phyloP scores from a whole-genome alignment of 2,113 vertebrate species.

The Ammodytes dubius region DNA sequence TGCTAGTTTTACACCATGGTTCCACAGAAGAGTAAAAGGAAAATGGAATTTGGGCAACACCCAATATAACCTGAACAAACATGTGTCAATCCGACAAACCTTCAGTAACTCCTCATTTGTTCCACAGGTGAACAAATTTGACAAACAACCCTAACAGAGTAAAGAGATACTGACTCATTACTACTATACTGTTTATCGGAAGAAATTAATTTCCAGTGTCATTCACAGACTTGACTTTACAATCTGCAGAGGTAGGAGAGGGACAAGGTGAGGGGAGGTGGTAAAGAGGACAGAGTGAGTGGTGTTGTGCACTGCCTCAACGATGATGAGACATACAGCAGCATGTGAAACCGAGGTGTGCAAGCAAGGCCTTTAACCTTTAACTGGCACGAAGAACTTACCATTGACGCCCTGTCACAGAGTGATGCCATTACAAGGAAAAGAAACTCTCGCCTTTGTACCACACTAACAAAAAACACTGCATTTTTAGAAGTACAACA shows the following conservation, averaged over 20 bases:
- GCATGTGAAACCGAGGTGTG: conserved; percentile 61
- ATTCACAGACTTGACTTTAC: conserved; percentile 56
- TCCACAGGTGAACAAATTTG: conserved; percentile 48
- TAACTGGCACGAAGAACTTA: conserved; percentile 67
- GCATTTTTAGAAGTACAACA: background rate
- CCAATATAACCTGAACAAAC: conserved; percentile 20
- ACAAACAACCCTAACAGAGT: conserved; percentile 33
- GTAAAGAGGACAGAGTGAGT: conserved; percentile 30
- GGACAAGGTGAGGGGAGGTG: conserved; percentile 19
- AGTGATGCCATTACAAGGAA: conserved; percentile 24
- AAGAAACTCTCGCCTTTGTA: background rate
- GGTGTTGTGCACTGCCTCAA: conserved; percentile 34
- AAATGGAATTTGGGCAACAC: background rate
- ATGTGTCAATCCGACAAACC: conserved; percentile 5
- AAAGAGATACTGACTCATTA: conserved; percentile 77
- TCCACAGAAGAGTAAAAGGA: background rate
- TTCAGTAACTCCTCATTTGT: conserved; percentile 33
- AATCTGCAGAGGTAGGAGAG: conserved; percentile 59
- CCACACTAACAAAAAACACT: background rate
- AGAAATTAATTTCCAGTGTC: conserved; percentile 51
- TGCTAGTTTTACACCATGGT: background rate
- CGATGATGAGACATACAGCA: conserved; percentile 71
- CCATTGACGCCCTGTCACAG: conserved; percentile 35
- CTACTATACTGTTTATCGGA: conserved; percentile 37
- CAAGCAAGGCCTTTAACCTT: conserved; percentile 16